Percentiles rank a stretch among this genome's conserved stretches.
These are phyloP conservation scores for Polia nebulosa DNA, from an alignment of 2,888 invertebrate genomes.

Conservation along the genomic window DNA sequence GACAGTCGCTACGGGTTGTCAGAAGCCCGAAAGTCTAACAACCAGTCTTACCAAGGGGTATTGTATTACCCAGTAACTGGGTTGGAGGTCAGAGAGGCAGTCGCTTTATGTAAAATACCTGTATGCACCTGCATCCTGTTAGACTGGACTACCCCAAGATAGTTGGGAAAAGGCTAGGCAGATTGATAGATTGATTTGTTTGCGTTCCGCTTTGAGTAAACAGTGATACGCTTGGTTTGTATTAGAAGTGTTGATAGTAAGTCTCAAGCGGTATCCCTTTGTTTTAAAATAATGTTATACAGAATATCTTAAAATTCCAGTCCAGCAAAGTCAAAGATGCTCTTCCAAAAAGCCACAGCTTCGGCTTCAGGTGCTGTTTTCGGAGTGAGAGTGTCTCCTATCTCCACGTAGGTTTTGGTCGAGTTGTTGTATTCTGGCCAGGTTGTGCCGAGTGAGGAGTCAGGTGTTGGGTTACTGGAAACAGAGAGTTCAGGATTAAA, in stretches of 20 bases:
- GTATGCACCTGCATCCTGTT: too few relatives aligned
- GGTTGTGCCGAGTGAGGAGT: slow-evolving; percentile 52
- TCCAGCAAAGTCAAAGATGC: slow-evolving; percentile 56
- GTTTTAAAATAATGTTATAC: not conserved
- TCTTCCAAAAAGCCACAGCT: slow-evolving; percentile 76
- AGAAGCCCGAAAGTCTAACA: too few relatives aligned
- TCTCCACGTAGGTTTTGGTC: slow-evolving; percentile 72
- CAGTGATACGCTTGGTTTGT: too few relatives aligned
- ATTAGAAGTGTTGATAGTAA: not conserved
- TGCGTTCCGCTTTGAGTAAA: too few relatives aligned
- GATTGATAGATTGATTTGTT: too few relatives aligned
- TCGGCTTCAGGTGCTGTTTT: slow-evolving; percentile 65
- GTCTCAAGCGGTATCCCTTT: not conserved
- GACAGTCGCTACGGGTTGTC: too few relatives aligned
- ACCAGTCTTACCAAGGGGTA: too few relatives aligned
- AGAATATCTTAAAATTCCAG: slow-evolving; percentile 51
- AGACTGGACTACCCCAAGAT: too few relatives aligned
- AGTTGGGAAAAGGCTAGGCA: too few relatives aligned
- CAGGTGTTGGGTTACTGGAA: slow-evolving; percentile 36
- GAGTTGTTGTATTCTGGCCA: slow-evolving; percentile 78
- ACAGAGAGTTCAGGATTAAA: not conserved
- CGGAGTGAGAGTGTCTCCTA: slow-evolving; percentile 71
- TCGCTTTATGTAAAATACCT: too few relatives aligned
- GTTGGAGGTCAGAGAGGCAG: too few relatives aligned
- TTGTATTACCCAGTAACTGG: too few relatives aligned